A percentile compares a stretch with the other conserved stretches of the same genome.
phyloP scores from a whole-genome alignment of 1,140 invertebrate species.

The Brachystomella parvula region DNA sequence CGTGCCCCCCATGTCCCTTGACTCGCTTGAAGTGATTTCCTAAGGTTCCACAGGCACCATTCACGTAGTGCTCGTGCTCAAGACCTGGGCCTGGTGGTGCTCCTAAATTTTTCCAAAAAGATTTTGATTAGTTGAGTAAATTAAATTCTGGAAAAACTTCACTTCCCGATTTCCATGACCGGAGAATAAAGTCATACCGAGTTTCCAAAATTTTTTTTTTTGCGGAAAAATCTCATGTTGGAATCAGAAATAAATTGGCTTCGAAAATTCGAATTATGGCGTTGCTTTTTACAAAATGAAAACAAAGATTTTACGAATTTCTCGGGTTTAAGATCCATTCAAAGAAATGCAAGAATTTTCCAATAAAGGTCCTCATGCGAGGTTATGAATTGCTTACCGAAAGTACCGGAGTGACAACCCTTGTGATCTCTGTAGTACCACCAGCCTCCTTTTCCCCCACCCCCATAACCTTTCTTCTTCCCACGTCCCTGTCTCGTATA shows the following conservation, averaged over 20 bases:
- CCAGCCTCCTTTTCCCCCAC: constrained; percentile 3
- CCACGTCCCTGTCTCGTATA: neutral
- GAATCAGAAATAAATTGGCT: neutral
- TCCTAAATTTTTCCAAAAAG: too few species aligned
- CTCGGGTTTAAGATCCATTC: neutral
- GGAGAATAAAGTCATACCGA: neutral
- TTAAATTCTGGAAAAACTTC: too few species aligned
- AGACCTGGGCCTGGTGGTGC: neutral
- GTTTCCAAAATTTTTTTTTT: neutral
- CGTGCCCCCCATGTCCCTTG: neutral
- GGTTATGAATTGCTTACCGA: neutral
- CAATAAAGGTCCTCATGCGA: too few species aligned
- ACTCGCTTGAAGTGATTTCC: constrained; percentile 2
- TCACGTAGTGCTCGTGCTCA: neutral
- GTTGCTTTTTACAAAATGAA: neutral
- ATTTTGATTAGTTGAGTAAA: too few species aligned
- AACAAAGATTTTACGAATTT: neutral
- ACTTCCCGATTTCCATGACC: too few species aligned
- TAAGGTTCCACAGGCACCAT: neutral
- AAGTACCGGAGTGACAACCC: neutral
- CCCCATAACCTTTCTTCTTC: constrained; percentile 6
- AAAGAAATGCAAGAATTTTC: too few species aligned
- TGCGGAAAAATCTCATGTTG: neutral
- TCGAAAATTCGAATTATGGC: neutral
- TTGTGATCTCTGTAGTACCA: constrained; percentile 9